These are phyloP conservation scores for Dallia pectoralis DNA, from an alignment of 2,797 vertebrate species.

Conservation along the genomic window DNA sequence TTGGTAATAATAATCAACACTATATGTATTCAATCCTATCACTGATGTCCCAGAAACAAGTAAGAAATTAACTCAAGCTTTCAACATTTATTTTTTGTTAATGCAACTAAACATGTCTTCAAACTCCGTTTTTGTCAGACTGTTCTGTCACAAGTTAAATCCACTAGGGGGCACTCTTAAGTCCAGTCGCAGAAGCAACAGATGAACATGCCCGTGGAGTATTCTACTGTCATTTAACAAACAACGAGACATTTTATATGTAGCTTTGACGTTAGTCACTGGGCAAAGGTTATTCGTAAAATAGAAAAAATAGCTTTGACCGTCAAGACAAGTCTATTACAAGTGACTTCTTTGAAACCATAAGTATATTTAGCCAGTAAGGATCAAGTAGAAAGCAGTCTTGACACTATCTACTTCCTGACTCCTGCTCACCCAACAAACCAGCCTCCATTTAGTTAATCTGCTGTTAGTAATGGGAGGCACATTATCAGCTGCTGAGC, in stretches of 20 bases:
- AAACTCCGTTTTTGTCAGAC: neutral
- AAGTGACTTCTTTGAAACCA: neutral
- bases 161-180: constrained; percentile 30
- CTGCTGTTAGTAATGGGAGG: constrained; percentile 17
- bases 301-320: neutral
- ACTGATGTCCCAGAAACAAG: neutral
- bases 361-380: constrained; percentile 9
- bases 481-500: constrained; percentile 48
- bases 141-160: neutral
- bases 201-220: neutral
- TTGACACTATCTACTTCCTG: neutral
- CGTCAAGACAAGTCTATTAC: neutral
- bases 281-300: neutral
- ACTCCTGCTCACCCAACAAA: neutral
- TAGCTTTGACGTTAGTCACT: neutral
- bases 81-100: neutral
- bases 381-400: constrained; percentile 13
- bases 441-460: constrained; percentile 15
- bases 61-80: neutral
- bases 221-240: neutral
- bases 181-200: neutral
- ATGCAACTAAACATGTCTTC: neutral
- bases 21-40: neutral
- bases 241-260: neutral
- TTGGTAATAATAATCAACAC: neutral